Conservation (phyloP, 2,888 invertebrate species). For the Gymnocheta viridis region DNA sequence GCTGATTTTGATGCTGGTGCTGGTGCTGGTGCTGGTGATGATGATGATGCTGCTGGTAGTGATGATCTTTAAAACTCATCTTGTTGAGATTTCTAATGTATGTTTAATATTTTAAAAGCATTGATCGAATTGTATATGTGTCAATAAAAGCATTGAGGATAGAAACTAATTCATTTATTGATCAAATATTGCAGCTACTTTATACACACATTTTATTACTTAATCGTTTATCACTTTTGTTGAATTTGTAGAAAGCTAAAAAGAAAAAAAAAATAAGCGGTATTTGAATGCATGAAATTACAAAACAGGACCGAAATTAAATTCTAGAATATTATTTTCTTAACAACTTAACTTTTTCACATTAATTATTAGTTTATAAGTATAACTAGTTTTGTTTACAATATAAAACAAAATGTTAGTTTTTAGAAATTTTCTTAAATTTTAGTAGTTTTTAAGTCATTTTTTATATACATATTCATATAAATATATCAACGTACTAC, state of each 20-base stretch:
- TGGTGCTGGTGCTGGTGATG: constrained; percentile 65
- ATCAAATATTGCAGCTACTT: not conserved
- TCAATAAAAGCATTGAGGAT: not conserved
- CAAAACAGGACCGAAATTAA: too few species aligned
- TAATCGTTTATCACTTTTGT: not conserved
- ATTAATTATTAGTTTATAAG: too few species aligned
- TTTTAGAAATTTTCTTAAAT: not conserved
- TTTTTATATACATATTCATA: too few species aligned
- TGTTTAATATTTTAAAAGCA: not conserved
- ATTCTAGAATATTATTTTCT: too few species aligned
- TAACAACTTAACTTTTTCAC: too few species aligned
- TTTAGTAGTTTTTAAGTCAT: not conserved
- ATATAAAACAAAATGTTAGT: too few species aligned
- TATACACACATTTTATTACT: not conserved
- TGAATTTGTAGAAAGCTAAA: not conserved
- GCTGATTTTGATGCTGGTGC: constrained; percentile 67
- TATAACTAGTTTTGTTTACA: too few species aligned
- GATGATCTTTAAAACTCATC: constrained; percentile 60
- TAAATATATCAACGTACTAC: too few species aligned
- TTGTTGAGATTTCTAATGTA: constrained; percentile 42
- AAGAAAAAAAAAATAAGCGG: not conserved
- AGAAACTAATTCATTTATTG: not conserved
- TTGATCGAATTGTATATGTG: not conserved
- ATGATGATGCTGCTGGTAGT: constrained; percentile 67
- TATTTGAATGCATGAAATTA: not conserved